Percentiles rank a stretch among this genome's conserved stretches.
phyloP scores from a whole-genome alignment of 2,113 vertebrate genomes.

The Psammodynastes pulverulentus region DNA sequence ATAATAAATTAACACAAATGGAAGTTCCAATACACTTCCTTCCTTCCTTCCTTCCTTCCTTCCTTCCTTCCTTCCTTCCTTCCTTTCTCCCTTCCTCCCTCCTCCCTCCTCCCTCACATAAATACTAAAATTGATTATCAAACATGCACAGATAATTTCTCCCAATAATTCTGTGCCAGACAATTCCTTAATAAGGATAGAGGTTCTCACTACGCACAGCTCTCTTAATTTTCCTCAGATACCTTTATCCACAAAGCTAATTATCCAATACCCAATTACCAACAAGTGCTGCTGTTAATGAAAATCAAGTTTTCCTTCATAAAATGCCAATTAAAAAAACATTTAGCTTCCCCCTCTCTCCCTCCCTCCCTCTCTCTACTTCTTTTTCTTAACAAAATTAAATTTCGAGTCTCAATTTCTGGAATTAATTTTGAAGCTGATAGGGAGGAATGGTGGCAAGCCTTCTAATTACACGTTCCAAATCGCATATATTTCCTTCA shows the following conservation, averaged over 20 bases:
- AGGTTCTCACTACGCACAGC: background rate
- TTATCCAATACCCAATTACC: background rate
- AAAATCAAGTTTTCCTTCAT: background rate
- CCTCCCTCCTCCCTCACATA: background rate
- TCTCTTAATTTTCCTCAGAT: background rate
- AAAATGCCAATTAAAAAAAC: background rate
- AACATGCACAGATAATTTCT: background rate
- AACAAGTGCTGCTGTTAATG: background rate
- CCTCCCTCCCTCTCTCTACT: background rate
- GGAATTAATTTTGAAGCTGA: background rate
- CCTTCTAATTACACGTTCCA: slow-evolving; percentile 6
- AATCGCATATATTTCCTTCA: slow-evolving; percentile 20
- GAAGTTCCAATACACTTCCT: background rate
- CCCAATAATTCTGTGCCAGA: background rate
- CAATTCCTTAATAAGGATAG: background rate
- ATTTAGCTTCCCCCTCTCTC: background rate
- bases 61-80: no score
- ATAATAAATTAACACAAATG: background rate
- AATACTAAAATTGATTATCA: background rate
- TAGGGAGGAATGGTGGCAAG: background rate
- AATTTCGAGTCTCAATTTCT: background rate
- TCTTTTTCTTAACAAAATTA: slow-evolving; percentile 10
- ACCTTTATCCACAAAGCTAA: background rate
- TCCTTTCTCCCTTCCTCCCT: no score
- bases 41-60: background rate